These are phyloP conservation scores for Ciconia nigra DNA, from an alignment of 2,797 vertebrate genomes.

Conservation along the genomic window DNA sequence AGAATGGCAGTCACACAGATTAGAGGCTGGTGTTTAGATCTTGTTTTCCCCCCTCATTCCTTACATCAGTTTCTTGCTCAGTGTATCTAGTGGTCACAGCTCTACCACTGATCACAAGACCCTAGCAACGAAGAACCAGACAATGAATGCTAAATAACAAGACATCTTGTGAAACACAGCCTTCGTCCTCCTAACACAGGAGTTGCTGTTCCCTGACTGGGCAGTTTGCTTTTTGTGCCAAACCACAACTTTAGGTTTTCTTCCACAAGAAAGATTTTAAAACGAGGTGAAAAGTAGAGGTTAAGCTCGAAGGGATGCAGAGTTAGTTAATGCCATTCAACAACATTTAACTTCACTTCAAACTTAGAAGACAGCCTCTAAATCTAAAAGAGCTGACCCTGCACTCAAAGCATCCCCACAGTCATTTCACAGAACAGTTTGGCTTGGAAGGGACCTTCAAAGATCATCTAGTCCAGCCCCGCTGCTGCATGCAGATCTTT, in stretches of 20 bases:
- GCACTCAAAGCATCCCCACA: background rate
- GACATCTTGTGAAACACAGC: background rate
- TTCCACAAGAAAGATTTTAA: background rate
- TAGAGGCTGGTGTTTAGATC: background rate
- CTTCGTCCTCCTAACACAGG: background rate
- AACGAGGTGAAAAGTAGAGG: background rate
- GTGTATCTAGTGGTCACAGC: background rate
- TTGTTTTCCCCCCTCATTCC: background rate
- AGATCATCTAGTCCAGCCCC: rapidly evolving
- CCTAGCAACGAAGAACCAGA: background rate
- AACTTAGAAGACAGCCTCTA: background rate
- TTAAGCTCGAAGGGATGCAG: background rate
- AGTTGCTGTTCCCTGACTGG: background rate
- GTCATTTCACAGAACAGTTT: rapidly evolving
- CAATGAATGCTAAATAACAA: background rate
- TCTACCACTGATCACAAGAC: rapidly evolving
- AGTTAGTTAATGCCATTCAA: background rate
- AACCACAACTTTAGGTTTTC: background rate
- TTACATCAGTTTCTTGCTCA: background rate
- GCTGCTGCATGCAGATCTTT: background rate
- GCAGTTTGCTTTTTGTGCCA: background rate
- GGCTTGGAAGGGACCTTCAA: background rate
- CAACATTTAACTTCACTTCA: background rate
- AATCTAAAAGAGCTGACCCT: background rate
- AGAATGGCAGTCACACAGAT: background rate